Percentiles rank a stretch among this genome's conserved stretches.
Conservation (phyloP, 2,888 invertebrate genomes). For the Pollenia griseotomentosa region DNA sequence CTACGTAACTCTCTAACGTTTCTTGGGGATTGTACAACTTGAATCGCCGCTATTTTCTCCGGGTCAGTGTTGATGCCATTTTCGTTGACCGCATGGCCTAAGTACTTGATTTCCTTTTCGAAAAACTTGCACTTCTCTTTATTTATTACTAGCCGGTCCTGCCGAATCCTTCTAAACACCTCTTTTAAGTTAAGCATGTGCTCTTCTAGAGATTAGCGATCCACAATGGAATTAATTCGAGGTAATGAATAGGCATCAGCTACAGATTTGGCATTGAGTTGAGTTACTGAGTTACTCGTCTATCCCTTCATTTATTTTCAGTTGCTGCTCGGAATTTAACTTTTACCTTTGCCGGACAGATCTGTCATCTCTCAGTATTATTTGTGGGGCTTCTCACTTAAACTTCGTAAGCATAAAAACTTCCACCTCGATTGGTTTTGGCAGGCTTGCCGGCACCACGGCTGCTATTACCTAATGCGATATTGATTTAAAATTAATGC, state of each 20-base stretch:
- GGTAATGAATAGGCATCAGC: constrained; percentile 14
- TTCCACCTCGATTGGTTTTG: background rate
- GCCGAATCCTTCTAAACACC: background rate
- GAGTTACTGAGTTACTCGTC: background rate
- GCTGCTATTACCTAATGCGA: too few relatives aligned
- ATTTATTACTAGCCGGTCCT: background rate
- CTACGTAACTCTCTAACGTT: background rate
- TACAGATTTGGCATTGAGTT: constrained; percentile 4
- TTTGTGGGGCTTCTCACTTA: background rate
- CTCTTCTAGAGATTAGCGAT: background rate
- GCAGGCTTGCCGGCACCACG: background rate
- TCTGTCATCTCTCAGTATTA: background rate
- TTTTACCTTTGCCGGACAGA: background rate
- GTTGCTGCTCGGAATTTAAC: constrained; percentile 4
- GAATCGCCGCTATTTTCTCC: too few relatives aligned
- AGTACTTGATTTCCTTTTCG: background rate
- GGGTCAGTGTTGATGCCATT: too few relatives aligned
- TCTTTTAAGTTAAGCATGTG: constrained; percentile 5
- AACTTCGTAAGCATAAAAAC: background rate
- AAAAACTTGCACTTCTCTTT: background rate
- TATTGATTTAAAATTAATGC: too few relatives aligned
- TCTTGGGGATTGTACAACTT: background rate
- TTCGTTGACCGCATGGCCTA: background rate
- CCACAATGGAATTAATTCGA: background rate
- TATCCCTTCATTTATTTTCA: background rate